Evolutionary conservation across 53 echinoderm and acorn worm genomes (phyloP).

Genomic region (Arbacia lixula): DNA sequence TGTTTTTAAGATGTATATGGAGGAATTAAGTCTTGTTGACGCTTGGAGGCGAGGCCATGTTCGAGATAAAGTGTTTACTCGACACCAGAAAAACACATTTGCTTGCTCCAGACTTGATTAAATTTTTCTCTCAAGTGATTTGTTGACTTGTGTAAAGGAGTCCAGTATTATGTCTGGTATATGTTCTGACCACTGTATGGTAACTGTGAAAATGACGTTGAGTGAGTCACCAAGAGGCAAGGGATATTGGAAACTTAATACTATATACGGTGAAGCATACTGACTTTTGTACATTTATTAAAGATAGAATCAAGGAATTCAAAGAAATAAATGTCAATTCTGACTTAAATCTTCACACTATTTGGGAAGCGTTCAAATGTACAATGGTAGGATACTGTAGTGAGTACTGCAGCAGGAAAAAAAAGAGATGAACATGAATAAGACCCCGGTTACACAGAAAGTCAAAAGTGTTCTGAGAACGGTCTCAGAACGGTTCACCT

Average conservation of each 20-base stretch:
- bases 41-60: slow-evolving; percentile 24
- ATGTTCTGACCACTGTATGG: slow-evolving; percentile 29
- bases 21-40: slow-evolving; percentile 32
- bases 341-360: slow-evolving; percentile 28
- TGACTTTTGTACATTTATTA: slow-evolving; percentile 24
- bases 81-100: slow-evolving; percentile 26
- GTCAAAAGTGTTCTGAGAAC: too few species aligned
- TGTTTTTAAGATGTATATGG: background rate
- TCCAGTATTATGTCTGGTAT: slow-evolving; percentile 37
- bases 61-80: slow-evolving; percentile 2
- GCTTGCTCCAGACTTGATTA: slow-evolving; percentile 25
- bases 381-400: slow-evolving; percentile 10
- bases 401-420: slow-evolving; percentile 15
- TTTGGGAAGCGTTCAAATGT: slow-evolving; percentile 54
- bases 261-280: background rate
- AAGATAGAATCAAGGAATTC: slow-evolving; percentile 34
- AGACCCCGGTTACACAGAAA: background rate
- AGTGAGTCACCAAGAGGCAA: background rate
- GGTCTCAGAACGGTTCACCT: too few species aligned
- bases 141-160: slow-evolving; percentile 24
- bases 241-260: slow-evolving; percentile 40
- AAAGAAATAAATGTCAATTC: slow-evolving; percentile 9
- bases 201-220: background rate
- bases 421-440: slow-evolving; percentile 9
- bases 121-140: slow-evolving; percentile 36